Evolutionary conservation across 2,797 vertebrate genomes (phyloP), one percentile per base, ranked within the genome.

Genomic region (Rhodeus uyekii): DNA sequence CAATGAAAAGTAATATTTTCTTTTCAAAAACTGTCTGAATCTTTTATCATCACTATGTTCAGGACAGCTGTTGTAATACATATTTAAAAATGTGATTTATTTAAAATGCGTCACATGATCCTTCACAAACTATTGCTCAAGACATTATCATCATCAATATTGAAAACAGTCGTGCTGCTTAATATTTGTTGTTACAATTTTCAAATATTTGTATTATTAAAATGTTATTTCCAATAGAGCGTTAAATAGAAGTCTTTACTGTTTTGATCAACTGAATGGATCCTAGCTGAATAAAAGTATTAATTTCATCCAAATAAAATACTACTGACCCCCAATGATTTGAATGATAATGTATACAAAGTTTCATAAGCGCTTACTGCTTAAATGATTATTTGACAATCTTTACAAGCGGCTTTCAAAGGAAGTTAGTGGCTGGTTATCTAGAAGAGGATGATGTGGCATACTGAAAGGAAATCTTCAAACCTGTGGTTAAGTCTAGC

Each of bases 401-500:
- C n/a, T 75, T 39, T n/a, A 39, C n/a, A 22, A 73, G 19, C 2
- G 18, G 19, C 53, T 50, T 76, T 46, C 1, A 58, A 10, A 60
- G 39, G 77, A 81, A 71, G 78, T 34, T 65, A 22, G 34, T 24
- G 34, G 24, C 27, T 32, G 61, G 32, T 64, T 81, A 65, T 81
- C 42, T 65, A 69, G 18, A 81, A 65, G 44, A 74, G 60, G 79
- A 81, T 64, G 79, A 55, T 81, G 69, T 53, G 79, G 79, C 19
- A 1, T 53, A 34, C 18, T 67, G 14, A 75, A 55, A 74, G 46
- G 71, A 81, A 81, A 65, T 50, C 83, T 79, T 78, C 78, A 1
- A 91, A 95, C 94, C 93, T 93, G 92, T 83, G 14, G 88, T 63
- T 83, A 90, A 74, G 39, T 87, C 88, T 46, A 89, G 90, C 0